phyloP scores from a whole-genome alignment of 1,140 invertebrate species.

The Nasonia vitripennis region DNA sequence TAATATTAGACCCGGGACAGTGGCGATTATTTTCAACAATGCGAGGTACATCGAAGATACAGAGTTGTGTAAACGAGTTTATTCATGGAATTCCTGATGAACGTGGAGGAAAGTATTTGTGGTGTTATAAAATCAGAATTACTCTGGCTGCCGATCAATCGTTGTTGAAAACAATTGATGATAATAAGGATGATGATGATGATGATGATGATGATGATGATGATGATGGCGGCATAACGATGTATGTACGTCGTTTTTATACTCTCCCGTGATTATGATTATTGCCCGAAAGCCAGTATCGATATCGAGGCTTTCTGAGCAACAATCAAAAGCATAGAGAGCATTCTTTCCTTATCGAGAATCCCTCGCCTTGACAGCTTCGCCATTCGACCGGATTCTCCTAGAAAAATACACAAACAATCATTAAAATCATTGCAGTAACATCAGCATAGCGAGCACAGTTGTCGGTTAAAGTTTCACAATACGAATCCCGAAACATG shows the following conservation, averaged over 20 bases:
- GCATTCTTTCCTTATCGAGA: conserved; percentile 39
- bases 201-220: too few relatives aligned
- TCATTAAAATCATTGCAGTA: background rate
- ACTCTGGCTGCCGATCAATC: too few relatives aligned
- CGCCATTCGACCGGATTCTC: background rate
- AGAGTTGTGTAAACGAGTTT: too few relatives aligned
- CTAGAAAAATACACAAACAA: background rate
- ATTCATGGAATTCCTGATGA: too few relatives aligned
- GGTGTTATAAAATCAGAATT: too few relatives aligned
- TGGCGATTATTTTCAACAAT: too few relatives aligned
- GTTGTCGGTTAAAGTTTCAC: background rate
- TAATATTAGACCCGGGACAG: too few relatives aligned
- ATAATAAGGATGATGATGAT: too few relatives aligned
- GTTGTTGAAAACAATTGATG: too few relatives aligned
- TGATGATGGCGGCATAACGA: background rate
- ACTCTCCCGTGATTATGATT: conserved; percentile 75
- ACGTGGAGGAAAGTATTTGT: too few relatives aligned
- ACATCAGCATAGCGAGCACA: background rate
- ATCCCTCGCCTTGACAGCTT: background rate
- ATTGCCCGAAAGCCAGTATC: conserved; percentile 75
- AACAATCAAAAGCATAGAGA: conserved; percentile 77
- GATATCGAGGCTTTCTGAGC: conserved; percentile 74
- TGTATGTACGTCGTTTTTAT: conserved; percentile 53
- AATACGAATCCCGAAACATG: background rate
- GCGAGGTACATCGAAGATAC: too few relatives aligned